Base-by-base conservation (phyloP, 1,140 invertebrate genomes). In the Dendroctonus valens region DNA sequence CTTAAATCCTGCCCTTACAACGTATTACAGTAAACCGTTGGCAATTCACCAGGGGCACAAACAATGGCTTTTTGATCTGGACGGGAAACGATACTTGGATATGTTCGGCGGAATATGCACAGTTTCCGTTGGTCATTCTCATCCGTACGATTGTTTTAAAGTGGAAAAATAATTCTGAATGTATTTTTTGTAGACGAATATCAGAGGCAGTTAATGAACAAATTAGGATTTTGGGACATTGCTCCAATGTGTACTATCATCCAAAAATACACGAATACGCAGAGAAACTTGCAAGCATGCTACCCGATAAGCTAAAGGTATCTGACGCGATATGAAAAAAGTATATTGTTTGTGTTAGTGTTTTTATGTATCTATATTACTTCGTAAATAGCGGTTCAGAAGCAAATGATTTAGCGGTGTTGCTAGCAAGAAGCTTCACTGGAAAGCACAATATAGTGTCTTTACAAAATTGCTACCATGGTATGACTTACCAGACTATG, bases 381-480 rank as follows among this genome's bases (percentile, higher is more conserved):
- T 88, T 98, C 73, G 90, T 94, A 0, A 99, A 99, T 76, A 97
- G 94, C 76, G 96, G 97, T 0, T 96, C 94, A 6, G 97, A 99
- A 82, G 96, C 97, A 0, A 99, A 98, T 78, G 97, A 99, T 77
- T 80, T 99, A 44, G 96, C 96, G 0, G 83, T 96, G 64, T 74
- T 95, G 9, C 84, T 99, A 80, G 91, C 96, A 0, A 83, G 94
- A 70, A 74, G 92, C 0, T 86, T 94, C 75, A 97, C 96, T 0
- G 87, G 88, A 5, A 87, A 91, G 66, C 89, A 87, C 73, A 93
- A 98, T 71, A 84, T 97, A 5, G 80, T 99, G 14, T 91, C 93
- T 0, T 81, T 98, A 8, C 87, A 90, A 72, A 95, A 94, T 80
- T 83, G 84, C 46, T 98, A 96, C 77, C 94, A 98, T 77, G 97